Evolutionary conservation across 2,113 vertebrate species (phyloP).

Genomic region (Prionailurus viverrinus): DNA sequence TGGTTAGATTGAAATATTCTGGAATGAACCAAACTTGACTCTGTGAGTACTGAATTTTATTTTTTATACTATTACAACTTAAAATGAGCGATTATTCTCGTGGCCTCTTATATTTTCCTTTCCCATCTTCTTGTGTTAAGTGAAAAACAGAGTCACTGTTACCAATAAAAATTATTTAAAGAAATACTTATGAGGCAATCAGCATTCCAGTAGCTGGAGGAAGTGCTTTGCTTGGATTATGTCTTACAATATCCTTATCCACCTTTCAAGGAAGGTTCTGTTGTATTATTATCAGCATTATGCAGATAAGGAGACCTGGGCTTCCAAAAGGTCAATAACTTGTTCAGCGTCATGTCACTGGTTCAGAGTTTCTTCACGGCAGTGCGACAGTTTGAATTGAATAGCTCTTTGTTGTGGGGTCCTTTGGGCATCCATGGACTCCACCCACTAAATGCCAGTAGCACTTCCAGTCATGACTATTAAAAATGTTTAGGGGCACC

Average conservation of each 20-base stretch:
- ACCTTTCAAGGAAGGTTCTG: background rate
- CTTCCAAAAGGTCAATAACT: background rate
- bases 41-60: constrained; percentile 65
- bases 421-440: background rate
- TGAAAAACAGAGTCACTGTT: background rate
- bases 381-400: background rate
- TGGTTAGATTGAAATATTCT: constrained; percentile 74
- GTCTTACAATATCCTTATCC: fast-evolving
- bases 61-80: constrained; percentile 53
- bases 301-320: background rate
- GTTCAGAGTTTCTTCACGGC: background rate
- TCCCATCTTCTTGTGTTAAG: background rate
- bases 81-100: constrained; percentile 4
- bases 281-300: background rate
- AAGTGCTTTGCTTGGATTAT: background rate
- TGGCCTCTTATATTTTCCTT: background rate
- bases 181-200: background rate
- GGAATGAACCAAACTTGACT: constrained; percentile 43
- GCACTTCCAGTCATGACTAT: background rate
- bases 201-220: background rate
- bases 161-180: background rate
- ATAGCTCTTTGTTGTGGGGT: background rate
- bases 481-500: background rate
- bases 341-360: background rate
- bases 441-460: background rate